Base-by-base conservation (phyloP, 2,797 vertebrate species). In the Pseudopleuronectes americanus region DNA sequence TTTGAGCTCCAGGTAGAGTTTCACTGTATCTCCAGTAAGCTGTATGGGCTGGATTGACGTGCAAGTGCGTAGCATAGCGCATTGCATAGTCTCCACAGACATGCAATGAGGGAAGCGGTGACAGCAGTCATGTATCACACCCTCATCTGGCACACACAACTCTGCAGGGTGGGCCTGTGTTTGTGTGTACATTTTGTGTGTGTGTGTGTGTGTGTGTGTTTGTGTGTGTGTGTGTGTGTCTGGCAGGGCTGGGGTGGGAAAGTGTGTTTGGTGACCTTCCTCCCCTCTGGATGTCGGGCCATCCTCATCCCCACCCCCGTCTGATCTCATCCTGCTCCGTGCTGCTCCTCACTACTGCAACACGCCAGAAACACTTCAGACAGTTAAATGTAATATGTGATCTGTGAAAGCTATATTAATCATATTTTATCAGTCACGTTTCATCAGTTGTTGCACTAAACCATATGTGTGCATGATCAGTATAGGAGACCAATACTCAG, bases 221-320 rank as follows among this genome's bases (percentile, higher is more conserved):
- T 84, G 26, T 76, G 52, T 31, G 43, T 74, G 56, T 26, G 64
- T 48, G 69, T 64, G 52, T 74, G 77, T 54, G 66, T 74, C 51
- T 84, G 76, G 57, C 76, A 79, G 71, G 69, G 80, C 60, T 75
- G 84, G 84, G 84, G 81, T 81, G 71, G 87, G 86, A 91, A 90
- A 89, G 70, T 77, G 77, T 92, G 84, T 87, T 90, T 23, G n/a
- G 64, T 90, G 91, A 90, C 90, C 89, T 88, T 90, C 75, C 86
- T 94, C 90, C 89, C 93, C 59, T 91, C 71, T 85, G 54, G 64
- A 84, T 84, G 75, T 84, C 43, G 52, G 92, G 90, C 90, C 88
- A 89, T 86, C 68, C 67, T 77, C 36, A 21, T 76, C 84, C 60
- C 86, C 87, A 64, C 90, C 87, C 83, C 83, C 67, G 52, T 69